Base-by-base conservation (phyloP, 2,888 invertebrate species). In the Gastrophysa polygoni region DNA sequence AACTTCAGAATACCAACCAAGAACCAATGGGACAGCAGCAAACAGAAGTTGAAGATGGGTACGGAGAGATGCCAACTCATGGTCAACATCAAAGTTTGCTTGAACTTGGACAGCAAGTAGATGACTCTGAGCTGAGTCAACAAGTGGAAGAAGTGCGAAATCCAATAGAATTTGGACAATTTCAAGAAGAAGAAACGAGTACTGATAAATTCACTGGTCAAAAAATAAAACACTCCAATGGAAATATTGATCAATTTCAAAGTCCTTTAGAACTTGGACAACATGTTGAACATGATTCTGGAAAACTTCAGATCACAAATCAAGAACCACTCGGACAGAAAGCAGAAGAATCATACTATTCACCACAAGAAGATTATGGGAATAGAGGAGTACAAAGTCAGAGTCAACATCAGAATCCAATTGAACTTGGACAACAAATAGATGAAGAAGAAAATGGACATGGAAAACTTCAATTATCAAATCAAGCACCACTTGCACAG, bases 121-220 rank as follows among this genome's bases (percentile, higher is more conserved):
- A 67, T 20, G 57, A 66, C 60, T 50, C 58, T 34, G 69, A 72
- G 57, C 64, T 73, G 6, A 69, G 66, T 1, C 73, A 73, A 67
- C 66, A 70, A 64, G 50, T 63, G 28, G 65, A 65, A 61, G 48
- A 64, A n/a, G n/a, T n/a, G n/a, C n/a, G n/a, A n/a, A n/a, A n/a
- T n/a, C n/a, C n/a, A n/a, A n/a, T n/a, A n/a, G n/a, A n/a, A n/a
- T n/a, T n/a, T n/a, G n/a, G n/a, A n/a, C n/a, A n/a, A n/a, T n/a
- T n/a, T n/a, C n/a, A n/a, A n/a, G n/a, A n/a, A n/a, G n/a, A n/a
- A n/a, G n/a, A n/a, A n/a, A n/a, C n/a, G n/a, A n/a, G n/a, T n/a
- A n/a, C n/a, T n/a, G n/a, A n/a, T n/a, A n/a, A n/a, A n/a, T n/a
- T n/a, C n/a, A n/a, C n/a, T n/a, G n/a, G n/a, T n/a, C n/a, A n/a